Evolutionary conservation across 2,888 invertebrate genomes (phyloP).

Genomic region (Acanthosepion lycidas): DNA sequence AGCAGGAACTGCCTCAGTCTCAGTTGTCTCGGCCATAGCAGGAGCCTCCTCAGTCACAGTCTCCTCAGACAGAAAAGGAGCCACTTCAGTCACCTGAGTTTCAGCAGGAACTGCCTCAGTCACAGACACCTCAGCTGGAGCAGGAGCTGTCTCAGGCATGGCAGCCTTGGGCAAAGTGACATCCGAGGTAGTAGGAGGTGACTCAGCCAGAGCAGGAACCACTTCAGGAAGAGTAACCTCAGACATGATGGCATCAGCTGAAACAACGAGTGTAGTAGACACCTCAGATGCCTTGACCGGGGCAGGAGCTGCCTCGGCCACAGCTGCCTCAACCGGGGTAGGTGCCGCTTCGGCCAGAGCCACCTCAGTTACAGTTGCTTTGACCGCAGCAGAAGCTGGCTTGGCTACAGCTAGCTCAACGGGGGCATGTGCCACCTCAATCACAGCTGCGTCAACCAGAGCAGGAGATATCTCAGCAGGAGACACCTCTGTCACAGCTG

Average conservation of each 20-base stretch:
- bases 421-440: not conserved
- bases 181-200: too few species aligned
- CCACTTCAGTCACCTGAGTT: too few species aligned
- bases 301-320: not conserved
- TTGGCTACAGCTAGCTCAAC: too few species aligned
- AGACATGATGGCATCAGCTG: not conserved
- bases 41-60: not conserved
- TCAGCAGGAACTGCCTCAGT: not conserved
- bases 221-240: not conserved
- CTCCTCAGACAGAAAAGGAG: too few species aligned
- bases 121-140: not conserved
- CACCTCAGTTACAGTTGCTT: not conserved
- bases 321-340: not conserved
- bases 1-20: not conserved
- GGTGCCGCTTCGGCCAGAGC: too few species aligned
- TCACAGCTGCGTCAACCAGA: not conserved
- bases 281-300: not conserved
- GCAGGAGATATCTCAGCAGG: too few species aligned
- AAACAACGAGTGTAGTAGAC: not conserved
- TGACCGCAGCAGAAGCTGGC: too few species aligned
- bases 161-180: too few species aligned
- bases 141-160: not conserved
- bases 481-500: too few species aligned
- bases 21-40: not conserved
- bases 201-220: not conserved